Conservation (phyloP, 92 coral and sea anemone species). For the Galaxea fascicularis region DNA sequence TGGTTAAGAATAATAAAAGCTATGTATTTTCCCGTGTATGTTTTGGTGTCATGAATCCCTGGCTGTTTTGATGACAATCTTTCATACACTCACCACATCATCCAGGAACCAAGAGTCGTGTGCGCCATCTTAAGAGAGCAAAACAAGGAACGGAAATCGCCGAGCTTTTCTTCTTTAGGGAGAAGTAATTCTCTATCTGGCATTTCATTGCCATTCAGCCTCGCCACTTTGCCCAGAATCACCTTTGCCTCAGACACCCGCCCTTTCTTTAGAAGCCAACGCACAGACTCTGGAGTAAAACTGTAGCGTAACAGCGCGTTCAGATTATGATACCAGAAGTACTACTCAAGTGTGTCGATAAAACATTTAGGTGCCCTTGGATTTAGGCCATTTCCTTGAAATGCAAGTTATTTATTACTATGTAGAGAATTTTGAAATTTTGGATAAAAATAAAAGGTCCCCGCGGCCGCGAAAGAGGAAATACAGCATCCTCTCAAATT, state of each 20-base stretch:
- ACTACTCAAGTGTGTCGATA: no score
- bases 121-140: slow-evolving; percentile 8
- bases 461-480: no score
- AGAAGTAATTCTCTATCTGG: slow-evolving; percentile 23
- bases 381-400: no score
- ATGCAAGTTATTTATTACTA: no score
- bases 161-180: slow-evolving; percentile 46
- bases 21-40: no score
- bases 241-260: slow-evolving; percentile 42
- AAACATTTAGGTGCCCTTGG: no score
- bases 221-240: slow-evolving; percentile 33
- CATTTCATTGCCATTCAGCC: slow-evolving; percentile 39
- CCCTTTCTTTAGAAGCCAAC: slow-evolving; percentile 67
- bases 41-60: no score
- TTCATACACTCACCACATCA: slow-evolving; percentile 37
- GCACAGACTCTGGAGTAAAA: slow-evolving; percentile 69
- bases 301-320: not conserved
- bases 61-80: no score
- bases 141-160: slow-evolving; percentile 60
- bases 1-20: no score
- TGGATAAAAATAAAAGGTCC: no score
- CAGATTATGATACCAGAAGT: not conserved
- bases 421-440: no score
- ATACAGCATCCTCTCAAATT: no score
- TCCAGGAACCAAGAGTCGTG: slow-evolving; percentile 49